phyloP scores from a whole-genome alignment of 2,888 invertebrate species.

The Leucophora obtusa region DNA sequence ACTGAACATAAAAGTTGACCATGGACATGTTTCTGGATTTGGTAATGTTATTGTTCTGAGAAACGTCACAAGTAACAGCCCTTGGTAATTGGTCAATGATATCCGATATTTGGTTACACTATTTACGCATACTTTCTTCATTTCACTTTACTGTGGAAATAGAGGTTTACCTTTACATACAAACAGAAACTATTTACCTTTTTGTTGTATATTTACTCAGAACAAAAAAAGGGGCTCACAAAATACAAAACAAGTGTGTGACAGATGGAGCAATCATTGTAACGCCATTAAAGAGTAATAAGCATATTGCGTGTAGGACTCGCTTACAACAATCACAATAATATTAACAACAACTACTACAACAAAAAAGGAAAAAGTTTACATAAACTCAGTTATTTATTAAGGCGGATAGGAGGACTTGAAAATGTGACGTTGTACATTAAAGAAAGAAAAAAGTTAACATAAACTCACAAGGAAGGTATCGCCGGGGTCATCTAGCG shows the following conservation, averaged over 20 bases:
- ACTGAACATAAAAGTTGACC: too few relatives aligned
- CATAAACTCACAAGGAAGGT: too few relatives aligned
- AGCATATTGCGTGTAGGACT: slow-evolving; percentile 72
- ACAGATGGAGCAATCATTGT: slow-evolving; percentile 61
- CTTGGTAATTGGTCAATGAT: too few relatives aligned
- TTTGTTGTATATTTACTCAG: not conserved
- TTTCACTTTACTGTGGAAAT: too few relatives aligned
- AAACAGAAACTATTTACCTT: not conserved
- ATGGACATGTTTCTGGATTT: too few relatives aligned
- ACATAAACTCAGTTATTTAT: not conserved
- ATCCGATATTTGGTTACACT: too few relatives aligned
- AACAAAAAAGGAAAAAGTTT: slow-evolving; percentile 8
- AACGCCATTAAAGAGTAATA: slow-evolving; percentile 74
- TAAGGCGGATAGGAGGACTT: slow-evolving; percentile 11
- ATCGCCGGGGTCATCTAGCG: too few relatives aligned
- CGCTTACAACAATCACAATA: slow-evolving; percentile 29
- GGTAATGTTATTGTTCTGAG: too few relatives aligned
- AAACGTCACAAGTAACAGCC: too few relatives aligned
- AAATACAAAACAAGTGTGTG: slow-evolving; percentile 43
- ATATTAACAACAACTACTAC: slow-evolving; percentile 2
- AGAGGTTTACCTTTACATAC: not conserved
- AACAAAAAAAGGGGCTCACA: not conserved
- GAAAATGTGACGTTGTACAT: not conserved
- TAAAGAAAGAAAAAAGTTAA: too few relatives aligned
- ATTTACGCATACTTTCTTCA: too few relatives aligned